Percentiles rank a stretch among this genome's conserved stretches.
Conservation (phyloP, 23 tunicate species). For the Halocynthia roretzi region DNA sequence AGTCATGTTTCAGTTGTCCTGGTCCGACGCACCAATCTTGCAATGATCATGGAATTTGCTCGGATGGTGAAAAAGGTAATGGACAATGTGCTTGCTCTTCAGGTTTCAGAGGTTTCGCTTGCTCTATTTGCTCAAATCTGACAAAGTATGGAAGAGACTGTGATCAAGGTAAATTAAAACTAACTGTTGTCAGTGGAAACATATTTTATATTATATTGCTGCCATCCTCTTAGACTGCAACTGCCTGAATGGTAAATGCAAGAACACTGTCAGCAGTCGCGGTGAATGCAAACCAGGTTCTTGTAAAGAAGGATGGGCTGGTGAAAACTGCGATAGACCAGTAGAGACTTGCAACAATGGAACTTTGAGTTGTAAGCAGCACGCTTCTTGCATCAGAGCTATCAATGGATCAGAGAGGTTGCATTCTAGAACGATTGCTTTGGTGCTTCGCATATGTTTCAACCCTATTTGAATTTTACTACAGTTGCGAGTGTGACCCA, state of each 20-base stretch:
- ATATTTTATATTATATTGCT: not conserved
- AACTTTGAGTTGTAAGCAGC: conserved; percentile 50
- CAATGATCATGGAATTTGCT: conserved; percentile 51
- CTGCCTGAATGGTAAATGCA: conserved; percentile 62
- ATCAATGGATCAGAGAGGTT: conserved; percentile 9
- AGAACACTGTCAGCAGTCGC: conserved; percentile 23
- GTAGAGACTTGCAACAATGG: conserved; percentile 26
- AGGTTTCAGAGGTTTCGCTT: conserved; percentile 33
- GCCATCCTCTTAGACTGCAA: conserved; percentile 38
- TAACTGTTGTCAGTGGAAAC: not conserved
- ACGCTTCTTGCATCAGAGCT: conserved; percentile 37
- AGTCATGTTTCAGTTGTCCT: conserved; percentile 44
- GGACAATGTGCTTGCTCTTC: conserved; percentile 49
- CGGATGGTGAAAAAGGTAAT: conserved; percentile 42
- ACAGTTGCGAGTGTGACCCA: conserved; percentile 53
- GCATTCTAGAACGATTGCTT: not conserved
- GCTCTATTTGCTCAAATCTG: conserved; percentile 33
- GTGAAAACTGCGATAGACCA: conserved; percentile 69
- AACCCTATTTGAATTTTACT: not conserved
- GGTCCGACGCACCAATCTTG: conserved; percentile 55
- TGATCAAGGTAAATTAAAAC: conserved; percentile 28
- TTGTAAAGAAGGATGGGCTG: conserved; percentile 57
- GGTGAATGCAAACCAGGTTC: conserved; percentile 54
- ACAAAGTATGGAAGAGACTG: conserved; percentile 44
- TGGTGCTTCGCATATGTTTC: not conserved